These are phyloP conservation scores for Drosophila kikkawai DNA, from an alignment of 1,140 invertebrate species.

Conservation along the genomic window DNA sequence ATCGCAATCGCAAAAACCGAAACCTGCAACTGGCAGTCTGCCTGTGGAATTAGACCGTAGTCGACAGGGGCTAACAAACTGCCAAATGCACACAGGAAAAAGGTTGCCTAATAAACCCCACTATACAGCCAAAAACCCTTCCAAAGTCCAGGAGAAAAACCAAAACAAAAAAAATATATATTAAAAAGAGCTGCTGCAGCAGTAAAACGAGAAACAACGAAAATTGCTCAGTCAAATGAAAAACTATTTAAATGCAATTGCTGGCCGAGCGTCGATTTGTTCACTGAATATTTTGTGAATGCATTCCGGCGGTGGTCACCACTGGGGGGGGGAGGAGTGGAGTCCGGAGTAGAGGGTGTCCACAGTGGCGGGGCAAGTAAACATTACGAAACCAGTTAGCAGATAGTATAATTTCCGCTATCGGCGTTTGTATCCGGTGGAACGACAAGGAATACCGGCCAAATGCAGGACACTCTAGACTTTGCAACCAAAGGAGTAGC, in stretches of 20 bases:
- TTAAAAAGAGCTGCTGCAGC: conserved; percentile 19
- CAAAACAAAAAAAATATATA: conserved; percentile 1
- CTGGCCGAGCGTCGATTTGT: conserved; percentile 77
- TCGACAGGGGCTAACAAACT: conserved; percentile 19
- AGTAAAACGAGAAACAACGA: conserved; percentile 17
- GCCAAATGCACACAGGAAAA: conserved; percentile 52
- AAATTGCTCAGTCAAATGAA: conserved; percentile 78
- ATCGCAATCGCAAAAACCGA: conserved; percentile 10
- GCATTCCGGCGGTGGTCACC: conserved; percentile 32
- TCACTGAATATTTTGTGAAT: conserved; percentile 73
- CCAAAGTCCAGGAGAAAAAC: neutral
- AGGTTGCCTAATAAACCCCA: conserved; percentile 52
- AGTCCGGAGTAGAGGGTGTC: too few relatives aligned
- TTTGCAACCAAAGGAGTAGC: neutral
- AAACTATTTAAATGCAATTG: conserved; percentile 82
- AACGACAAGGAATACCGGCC: conserved; percentile 30
- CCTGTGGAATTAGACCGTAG: neutral
- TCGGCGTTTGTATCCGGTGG: conserved; percentile 42
- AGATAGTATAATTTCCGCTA: conserved; percentile 62
- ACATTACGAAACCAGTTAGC: conserved; percentile 58
- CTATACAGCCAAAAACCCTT: neutral
- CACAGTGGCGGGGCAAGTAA: conserved; percentile 12
- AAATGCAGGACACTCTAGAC: conserved; percentile 22
- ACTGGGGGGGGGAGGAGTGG: too few relatives aligned
- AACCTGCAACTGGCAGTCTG: conserved; percentile 56